Evolutionary conservation across 2,888 invertebrate genomes (phyloP), one percentile per base, ranked within the genome.

Genomic region (Eupithecia tripunctaria): DNA sequence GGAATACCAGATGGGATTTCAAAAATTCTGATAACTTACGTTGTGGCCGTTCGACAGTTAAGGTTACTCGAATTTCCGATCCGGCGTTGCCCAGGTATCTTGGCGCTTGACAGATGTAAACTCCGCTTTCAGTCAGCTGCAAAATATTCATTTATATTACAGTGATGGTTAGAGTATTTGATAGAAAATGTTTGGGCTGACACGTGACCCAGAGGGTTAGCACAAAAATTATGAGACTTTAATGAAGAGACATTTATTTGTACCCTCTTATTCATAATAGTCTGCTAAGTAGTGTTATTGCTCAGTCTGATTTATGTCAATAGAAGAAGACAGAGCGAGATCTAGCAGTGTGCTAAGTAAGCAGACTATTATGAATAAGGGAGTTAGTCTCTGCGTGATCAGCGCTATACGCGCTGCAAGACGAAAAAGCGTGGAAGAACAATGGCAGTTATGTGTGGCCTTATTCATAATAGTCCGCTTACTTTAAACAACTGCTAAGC

Each of bases 51-150:
- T 97, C 97, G 0, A 98, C 98, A 43, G 94, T 95, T 25, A 98
- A 94, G 64, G 95, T 94, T 0, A 97, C 98, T 59, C 95, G 94
- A 4, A 96, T 92, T 89, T 96, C 95, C 65, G 96, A 95, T 72
- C 97, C 97, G 7, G 96, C 95, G 1, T 95, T 92, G 51, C 95
- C 93, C 27, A 96, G 93, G 84, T 96, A 96, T 6, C 95, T 96
- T 10, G 96, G 91, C 1, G 98, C 98, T 88, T 97, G 96, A 88
- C 99, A 99, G 71, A 97, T 95, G 90, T 99, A 99, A 2, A 95
- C 95, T 56, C 99, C 99, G 29, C 96, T 95, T 81, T 98, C 97
- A 65, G 96, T 95, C 21, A 96, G 79, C 95, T 97, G 87, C 29
- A 86, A 86, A 67, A 56, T 27, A 32, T 29, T 8, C 1, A 60